Evolutionary conservation across 2,888 invertebrate genomes (phyloP), one percentile per base, ranked within the genome.

Genomic region (Drosophila sordidula): DNA sequence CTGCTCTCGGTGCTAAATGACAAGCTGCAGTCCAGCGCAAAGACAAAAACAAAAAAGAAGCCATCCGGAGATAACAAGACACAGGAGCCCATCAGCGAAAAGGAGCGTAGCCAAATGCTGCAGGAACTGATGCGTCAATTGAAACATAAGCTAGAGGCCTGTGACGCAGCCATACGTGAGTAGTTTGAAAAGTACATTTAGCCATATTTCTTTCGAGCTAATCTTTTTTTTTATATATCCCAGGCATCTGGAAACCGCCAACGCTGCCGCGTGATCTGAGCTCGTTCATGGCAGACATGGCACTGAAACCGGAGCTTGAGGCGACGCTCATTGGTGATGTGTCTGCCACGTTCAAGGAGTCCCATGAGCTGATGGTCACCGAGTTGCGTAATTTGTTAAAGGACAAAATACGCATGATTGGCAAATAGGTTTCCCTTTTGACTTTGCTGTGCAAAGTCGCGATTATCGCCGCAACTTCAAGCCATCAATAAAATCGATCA

Each of bases 261-360:
- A 77, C 80, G 22, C 81, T 92, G 65, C 90, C 91, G 1, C 87
- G 89, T 14, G 89, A 90, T 42, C 78, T 92, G 11, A 89, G 84
- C 52, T 90, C 91, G 1, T 92, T 90, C 44, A 92, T 92, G 91
- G 89, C 91, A 16, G 92, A 92, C 62, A 91, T 92, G 91, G 91
- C 92, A 16, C 67, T 92, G 0, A 92, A 91, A 70, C 91, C 92
- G 4, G 90, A 91, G 61, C 87, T 90, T 3, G 92, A 92, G 73
- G 85, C 90, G 49, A 89, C 85, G n/a, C 85, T 92, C 8, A 89
- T 92, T 51, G 89, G 87, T 22, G 91, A 92, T 73, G 91, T 92
- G 11, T 89, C 90, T 9, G 80, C 88, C 29, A 90, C 88, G 57
- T 92, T 92, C 63, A 92, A 90, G 63, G 92, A 92, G 58, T 91